Evolutionary conservation across 2,113 vertebrate genomes (phyloP), one percentile per base, ranked within the genome.

Genomic region (Urocolius indicus): DNA sequence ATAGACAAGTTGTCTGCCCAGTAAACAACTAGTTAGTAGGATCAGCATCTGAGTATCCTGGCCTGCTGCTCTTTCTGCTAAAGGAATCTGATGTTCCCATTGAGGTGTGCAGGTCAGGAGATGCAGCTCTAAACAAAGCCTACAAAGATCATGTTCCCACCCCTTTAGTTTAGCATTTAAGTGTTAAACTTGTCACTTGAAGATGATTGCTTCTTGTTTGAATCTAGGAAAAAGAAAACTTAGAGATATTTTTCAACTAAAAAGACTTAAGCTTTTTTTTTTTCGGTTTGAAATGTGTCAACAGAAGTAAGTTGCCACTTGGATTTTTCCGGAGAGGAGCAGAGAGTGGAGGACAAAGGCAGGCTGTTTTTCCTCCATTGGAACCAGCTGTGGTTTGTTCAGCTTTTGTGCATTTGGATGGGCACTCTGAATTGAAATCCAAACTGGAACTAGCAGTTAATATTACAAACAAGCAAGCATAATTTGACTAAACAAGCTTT

Each of bases 401-500:
- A 0, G 24, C 24, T 96, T 77, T 87, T 87, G 65, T 93, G 73
- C 45, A 6, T 94, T 89, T 93, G 57, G 90, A 93, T 94, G 80
- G 92, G 80, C 86, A 87, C n/a, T 93, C 66, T 43, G 88, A 79
- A 89, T 66, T 83, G 72, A 84, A 96, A 93, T 92, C 88, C 76
- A 82, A 78, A 93, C 90, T 96, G 77, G 88, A 95, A 84, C 90
- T 90, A 81, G 92, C 88, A 94, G 92, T 90, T 93, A 78, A 72
- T 84, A 78, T 76, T 92, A 26, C 69, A 92, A 93, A 93, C 57
- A 84, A 87, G 86, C 45, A 46, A 46, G 65, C 36, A 30, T 66
- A 72, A 92, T 92, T 96, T 90, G 68, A 90, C 92, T 96, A 87
- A 95, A 94, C 76, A 81, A 84, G 88, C 88, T 84, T 94, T 92